phyloP scores from a whole-genome alignment of 2,113 vertebrate species.

The Megalops atlanticus region DNA sequence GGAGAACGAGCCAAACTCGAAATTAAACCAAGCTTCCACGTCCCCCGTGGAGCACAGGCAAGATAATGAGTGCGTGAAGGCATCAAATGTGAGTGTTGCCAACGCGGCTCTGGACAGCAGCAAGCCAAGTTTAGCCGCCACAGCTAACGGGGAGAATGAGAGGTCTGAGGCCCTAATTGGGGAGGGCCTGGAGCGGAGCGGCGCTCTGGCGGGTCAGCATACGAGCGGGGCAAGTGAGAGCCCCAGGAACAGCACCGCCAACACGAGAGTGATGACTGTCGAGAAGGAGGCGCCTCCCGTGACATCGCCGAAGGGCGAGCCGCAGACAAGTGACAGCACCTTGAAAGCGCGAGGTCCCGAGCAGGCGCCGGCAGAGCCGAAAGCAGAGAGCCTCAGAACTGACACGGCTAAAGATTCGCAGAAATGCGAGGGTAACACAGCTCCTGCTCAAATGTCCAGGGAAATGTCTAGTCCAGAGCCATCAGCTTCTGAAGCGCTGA shows the following conservation, averaged over 20 bases:
- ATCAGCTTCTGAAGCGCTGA: conserved; percentile 22
- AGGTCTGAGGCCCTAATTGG: conserved; percentile 41
- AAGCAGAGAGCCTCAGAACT: conserved; percentile 24
- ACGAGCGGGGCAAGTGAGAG: conserved; percentile 31
- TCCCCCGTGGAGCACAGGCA: conserved; percentile 7
- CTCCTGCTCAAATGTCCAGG: conserved; percentile 41
- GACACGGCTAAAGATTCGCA: conserved; percentile 33
- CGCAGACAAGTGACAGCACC: conserved; percentile 45
- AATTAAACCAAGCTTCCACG: conserved; percentile 64
- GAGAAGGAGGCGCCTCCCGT: conserved; percentile 46
- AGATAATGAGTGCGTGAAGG: conserved; percentile 39
- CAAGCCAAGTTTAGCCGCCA: conserved; percentile 28
- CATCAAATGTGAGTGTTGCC: conserved; percentile 30
- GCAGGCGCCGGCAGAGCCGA: conserved; percentile 28
- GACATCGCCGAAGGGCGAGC: conserved; percentile 41
- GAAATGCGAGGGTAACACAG: conserved; percentile 32
- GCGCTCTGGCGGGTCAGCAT: conserved; percentile 36
- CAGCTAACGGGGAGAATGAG: conserved; percentile 45
- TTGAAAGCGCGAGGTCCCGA: conserved; percentile 39
- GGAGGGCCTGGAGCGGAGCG: conserved; percentile 35
- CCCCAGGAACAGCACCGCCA: conserved; percentile 56
- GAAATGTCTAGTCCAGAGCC: conserved; percentile 29
- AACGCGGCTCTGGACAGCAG: not conserved
- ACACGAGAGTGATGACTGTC: conserved; percentile 44
- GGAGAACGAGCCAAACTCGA: conserved; percentile 36